A percentile compares a stretch with the other conserved stretches of the same genome.
Conservation (phyloP, 23 tunicate species). For the Ciona savignyi region DNA sequence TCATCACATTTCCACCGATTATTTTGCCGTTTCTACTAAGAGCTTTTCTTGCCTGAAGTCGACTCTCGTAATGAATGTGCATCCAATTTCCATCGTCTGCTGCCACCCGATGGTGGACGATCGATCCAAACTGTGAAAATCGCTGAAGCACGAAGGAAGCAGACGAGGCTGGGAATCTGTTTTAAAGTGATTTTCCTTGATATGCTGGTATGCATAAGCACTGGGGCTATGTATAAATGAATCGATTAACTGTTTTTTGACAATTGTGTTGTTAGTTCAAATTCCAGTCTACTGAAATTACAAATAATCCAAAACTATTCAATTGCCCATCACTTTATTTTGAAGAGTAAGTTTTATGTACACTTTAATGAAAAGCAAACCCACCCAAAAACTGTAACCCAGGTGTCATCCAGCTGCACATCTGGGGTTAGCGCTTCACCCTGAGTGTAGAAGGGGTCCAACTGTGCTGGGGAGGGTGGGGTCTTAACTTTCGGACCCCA, state of each 20-base stretch:
- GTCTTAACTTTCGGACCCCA: neutral
- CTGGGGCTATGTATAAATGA: too few species aligned
- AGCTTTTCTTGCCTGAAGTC: conserved; percentile 87
- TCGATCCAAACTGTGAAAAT: conserved; percentile 73
- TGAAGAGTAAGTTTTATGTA: neutral
- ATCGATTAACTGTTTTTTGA: too few species aligned
- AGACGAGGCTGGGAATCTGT: conserved; percentile 59
- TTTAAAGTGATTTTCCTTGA: too few species aligned
- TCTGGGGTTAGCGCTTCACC: conserved; percentile 54
- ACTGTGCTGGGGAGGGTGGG: conserved; percentile 75
- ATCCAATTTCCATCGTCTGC: conserved; percentile 78
- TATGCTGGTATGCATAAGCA: too few species aligned
- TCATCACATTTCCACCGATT: conserved; percentile 77
- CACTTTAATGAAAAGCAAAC: neutral
- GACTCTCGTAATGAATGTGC: conserved; percentile 67
- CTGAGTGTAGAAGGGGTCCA: conserved; percentile 87
- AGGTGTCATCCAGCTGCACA: conserved; percentile 64
- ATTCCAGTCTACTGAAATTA: too few species aligned
- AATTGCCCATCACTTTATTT: too few species aligned
- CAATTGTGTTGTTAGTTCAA: too few species aligned
- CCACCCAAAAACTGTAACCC: conserved; percentile 90
- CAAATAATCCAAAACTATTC: too few species aligned
- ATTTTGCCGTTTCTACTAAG: conserved; percentile 89
- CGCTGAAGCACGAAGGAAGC: conserved; percentile 66
- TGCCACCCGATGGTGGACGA: conserved; percentile 50